Conservation (phyloP, 2,888 invertebrate genomes). For the Stenichneumon culpator region DNA sequence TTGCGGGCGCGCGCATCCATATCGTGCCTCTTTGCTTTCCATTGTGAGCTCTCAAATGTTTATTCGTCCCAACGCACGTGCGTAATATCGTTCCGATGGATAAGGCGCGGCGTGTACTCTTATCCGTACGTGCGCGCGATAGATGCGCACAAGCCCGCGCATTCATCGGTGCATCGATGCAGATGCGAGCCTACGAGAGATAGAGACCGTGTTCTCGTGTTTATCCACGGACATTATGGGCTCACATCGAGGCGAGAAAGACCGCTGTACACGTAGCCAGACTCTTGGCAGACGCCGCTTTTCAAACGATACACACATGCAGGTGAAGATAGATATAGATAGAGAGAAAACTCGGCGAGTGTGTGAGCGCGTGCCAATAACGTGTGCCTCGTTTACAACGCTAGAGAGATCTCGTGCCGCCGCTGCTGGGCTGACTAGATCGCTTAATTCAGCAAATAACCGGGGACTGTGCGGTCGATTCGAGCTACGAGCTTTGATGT, state of each 20-base stretch:
- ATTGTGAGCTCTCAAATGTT: constrained; percentile 48
- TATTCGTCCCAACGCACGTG: constrained; percentile 35
- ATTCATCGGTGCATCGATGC: constrained; percentile 26
- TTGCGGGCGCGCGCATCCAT: neutral
- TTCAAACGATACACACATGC: constrained; percentile 8
- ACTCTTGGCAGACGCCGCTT: constrained; percentile 24
- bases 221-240: constrained; percentile 31
- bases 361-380: constrained; percentile 25
- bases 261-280: neutral
- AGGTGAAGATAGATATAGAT: neutral
- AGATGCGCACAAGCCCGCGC: constrained; percentile 32
- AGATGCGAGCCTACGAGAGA: neutral
- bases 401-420: constrained; percentile 17
- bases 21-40: neutral
- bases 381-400: constrained; percentile 24
- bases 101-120: neutral
- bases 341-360: neutral
- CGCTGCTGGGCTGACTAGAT: constrained; percentile 5
- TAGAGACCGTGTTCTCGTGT: neutral
- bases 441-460: constrained; percentile 25
- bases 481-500: constrained; percentile 11
- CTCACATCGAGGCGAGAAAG: constrained; percentile 32
- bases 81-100: constrained; percentile 26
- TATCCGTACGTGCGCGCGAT: constrained; percentile 2
- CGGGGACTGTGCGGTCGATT: constrained; percentile 30